phyloP scores from a whole-genome alignment of 2,797 vertebrate species.

The Okamejei kenojei region DNA sequence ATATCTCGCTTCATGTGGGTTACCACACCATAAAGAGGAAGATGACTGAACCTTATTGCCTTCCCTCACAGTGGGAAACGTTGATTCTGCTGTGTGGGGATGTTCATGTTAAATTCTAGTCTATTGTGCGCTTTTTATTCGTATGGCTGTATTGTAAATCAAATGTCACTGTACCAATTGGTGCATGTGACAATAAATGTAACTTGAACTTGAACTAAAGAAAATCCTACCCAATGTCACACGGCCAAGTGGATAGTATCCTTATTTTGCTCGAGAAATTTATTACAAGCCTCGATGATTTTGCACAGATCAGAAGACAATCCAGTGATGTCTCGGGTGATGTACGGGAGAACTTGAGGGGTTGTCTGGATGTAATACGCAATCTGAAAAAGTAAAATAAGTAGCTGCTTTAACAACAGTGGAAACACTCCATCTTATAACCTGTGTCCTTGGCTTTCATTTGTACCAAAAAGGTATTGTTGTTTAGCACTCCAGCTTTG shows the following conservation, averaged over 20 bases:
- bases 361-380: conserved; percentile 92
- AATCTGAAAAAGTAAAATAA: conserved; percentile 58
- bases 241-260: conserved; percentile 45
- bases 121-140: no score
- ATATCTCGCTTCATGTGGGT: not conserved
- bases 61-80: no score
- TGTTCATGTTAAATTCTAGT: no score
- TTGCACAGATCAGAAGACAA: conserved; percentile 77
- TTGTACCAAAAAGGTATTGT: not conserved
- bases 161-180: no score
- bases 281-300: conserved; percentile 72
- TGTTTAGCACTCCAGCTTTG: not conserved
- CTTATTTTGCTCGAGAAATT: conserved; percentile 77
- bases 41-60: no score
- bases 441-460: not conserved
- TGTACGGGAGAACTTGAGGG: conserved; percentile 73
- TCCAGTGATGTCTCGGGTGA: conserved; percentile 81
- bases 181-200: no score
- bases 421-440: no score
- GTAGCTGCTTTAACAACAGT: not conserved
- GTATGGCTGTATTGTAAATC: no score
- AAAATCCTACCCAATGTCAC: not conserved
- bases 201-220: no score
- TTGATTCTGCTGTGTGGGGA: no score
- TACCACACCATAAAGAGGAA: not conserved